Base-by-base conservation (phyloP, 2,797 vertebrate species). In the Oryzias sinensis region DNA sequence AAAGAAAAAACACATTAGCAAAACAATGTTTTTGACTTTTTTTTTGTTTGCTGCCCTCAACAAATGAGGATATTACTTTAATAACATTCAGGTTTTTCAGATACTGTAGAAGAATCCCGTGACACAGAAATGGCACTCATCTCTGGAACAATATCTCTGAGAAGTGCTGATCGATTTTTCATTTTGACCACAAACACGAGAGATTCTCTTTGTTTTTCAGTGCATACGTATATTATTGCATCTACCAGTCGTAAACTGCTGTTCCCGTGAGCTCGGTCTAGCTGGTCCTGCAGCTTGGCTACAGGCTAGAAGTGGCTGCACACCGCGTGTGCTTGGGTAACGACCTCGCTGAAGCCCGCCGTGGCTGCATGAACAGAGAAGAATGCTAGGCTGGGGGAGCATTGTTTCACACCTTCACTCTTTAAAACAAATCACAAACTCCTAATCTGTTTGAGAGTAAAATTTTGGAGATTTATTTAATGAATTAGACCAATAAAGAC, bases 161-260 rank as follows among this genome's bases (percentile, higher is more conserved):
- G 67, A 85, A 76, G 59, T 70, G 76, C 74, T 82, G 76, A 85
- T 83, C 70, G 33, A 67, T 70, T 80, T 83, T 70, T 69, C 76
- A 72, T 52, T 59, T 37, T 60, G 29, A 79, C 83, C 80, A 75
- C 77, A 82, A 79, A 84, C 84, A 87, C 76, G 76, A 74, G 77
- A 87, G 81, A 37, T 86, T 82, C 75, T 87, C 84, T 84, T 86
- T 88, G 83, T 88, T 88, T 18, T 86, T 90, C 86, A 90, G 89
- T 91, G 89, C 89, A 91, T 88, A 88, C 82, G 76, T 86, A 87
- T 85, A 90, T 92, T 92, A 92, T 92, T 92, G 91, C 91, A 91
- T 91, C 90, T 90, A 90, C 87, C 83, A 76, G 90, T 91, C 86
- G 87, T 89, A 77, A 46, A 46, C 44, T 46, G 18, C 20, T 22